phyloP scores from a whole-genome alignment of 2,888 invertebrate genomes.

The Xanthia togata region DNA sequence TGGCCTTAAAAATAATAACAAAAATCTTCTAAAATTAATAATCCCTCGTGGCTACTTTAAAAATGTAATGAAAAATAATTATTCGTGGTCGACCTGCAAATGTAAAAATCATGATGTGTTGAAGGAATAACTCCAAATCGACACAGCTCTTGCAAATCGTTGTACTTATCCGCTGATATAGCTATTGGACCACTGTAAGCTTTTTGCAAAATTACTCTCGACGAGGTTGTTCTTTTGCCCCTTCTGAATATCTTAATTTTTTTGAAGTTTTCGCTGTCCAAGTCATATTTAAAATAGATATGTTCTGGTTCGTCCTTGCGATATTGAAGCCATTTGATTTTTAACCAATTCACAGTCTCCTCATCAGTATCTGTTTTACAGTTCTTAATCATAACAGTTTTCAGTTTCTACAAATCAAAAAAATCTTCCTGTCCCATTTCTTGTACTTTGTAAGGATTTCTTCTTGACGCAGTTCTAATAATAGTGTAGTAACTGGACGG shows the following conservation, averaged over 20 bases:
- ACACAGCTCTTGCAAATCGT: not conserved
- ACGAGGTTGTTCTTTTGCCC: slow-evolving; percentile 30
- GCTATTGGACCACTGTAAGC: slow-evolving; percentile 23
- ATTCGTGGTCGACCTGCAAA: slow-evolving; percentile 20
- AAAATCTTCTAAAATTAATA: not conserved
- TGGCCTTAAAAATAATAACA: not conserved
- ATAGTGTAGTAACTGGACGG: slow-evolving; percentile 26
- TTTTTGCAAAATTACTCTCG: slow-evolving; percentile 31
- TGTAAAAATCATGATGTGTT: slow-evolving; percentile 21
- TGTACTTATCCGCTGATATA: slow-evolving; percentile 16
- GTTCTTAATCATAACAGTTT: slow-evolving; percentile 37
- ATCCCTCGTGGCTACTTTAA: not conserved
- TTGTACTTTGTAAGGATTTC: slow-evolving; percentile 37
- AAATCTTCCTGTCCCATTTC: slow-evolving; percentile 25
- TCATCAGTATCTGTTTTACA: slow-evolving; percentile 36
- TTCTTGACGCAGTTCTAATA: slow-evolving; percentile 35
- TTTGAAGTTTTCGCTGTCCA: slow-evolving; percentile 26
- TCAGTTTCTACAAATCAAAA: too few species aligned
- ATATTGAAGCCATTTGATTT: slow-evolving; percentile 42
- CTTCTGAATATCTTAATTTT: slow-evolving; percentile 32
- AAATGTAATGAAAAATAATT: not conserved
- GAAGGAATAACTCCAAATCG: slow-evolving; percentile 7
- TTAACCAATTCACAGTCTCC: slow-evolving; percentile 36
- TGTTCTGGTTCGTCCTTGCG: slow-evolving; percentile 33
- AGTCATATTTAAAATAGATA: slow-evolving; percentile 41